These are phyloP conservation scores for Chironomus tentans DNA, from an alignment of 2,888 invertebrate species.

Conservation along the genomic window DNA sequence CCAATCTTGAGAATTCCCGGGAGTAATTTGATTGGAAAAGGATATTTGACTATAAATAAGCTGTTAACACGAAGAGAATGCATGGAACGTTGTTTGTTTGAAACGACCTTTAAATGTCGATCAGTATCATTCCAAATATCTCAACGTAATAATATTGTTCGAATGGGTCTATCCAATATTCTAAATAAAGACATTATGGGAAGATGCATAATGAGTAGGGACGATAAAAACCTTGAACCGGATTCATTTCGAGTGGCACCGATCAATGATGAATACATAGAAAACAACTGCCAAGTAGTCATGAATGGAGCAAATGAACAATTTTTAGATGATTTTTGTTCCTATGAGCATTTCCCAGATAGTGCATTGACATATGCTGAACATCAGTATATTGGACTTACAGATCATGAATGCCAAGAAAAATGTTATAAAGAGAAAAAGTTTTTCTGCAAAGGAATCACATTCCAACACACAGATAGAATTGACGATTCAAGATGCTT, in stretches of 20 bases:
- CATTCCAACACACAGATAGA: conserved; percentile 37
- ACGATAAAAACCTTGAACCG: conserved; percentile 65
- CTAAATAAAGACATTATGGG: conserved; percentile 43
- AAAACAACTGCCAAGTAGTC: conserved; percentile 56
- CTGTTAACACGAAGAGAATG: conserved; percentile 58
- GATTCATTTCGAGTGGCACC: conserved; percentile 67
- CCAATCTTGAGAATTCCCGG: conserved; percentile 66
- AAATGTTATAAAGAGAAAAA: conserved; percentile 53
- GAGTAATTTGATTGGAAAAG: conserved; percentile 60
- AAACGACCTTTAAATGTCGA: conserved; percentile 46
- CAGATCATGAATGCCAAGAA: conserved; percentile 48
- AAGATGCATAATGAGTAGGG: conserved; percentile 59
- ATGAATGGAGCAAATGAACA: conserved; percentile 3
- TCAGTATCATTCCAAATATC: conserved; percentile 48
- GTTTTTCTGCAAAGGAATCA: conserved; percentile 67
- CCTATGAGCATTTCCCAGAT: conserved; percentile 67
- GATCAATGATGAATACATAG: conserved; percentile 70
- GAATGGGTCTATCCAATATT: conserved; percentile 38
- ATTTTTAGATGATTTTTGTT: conserved; percentile 42
- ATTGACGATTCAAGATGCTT: conserved; percentile 46
- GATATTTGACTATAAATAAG: conserved; percentile 50
- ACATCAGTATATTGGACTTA: conserved; percentile 37
- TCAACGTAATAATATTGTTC: conserved; percentile 41
- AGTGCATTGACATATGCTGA: conserved; percentile 54
- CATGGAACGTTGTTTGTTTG: conserved; percentile 52